phyloP scores from a whole-genome alignment of 2,888 invertebrate species.

The Flexamia atlantica region DNA sequence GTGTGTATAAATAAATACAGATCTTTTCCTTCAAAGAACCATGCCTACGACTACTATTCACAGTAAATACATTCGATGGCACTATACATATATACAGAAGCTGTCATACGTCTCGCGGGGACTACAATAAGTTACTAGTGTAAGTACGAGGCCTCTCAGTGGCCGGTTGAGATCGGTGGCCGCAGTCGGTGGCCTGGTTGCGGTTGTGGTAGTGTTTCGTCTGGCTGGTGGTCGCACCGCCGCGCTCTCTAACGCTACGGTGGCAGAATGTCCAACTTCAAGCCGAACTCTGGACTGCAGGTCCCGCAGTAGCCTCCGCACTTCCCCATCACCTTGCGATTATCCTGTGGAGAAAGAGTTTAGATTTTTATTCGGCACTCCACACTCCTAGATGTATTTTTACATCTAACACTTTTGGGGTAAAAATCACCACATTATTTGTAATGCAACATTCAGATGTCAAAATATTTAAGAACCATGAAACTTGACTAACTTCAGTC shows the following conservation, averaged over 20 bases:
- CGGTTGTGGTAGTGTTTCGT: constrained; percentile 51
- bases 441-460: no score
- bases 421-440: no score
- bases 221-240: constrained; percentile 30
- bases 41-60: constrained; percentile 39
- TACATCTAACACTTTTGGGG: no score
- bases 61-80: constrained; percentile 56
- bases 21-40: constrained; percentile 39
- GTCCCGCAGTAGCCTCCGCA: constrained; percentile 88
- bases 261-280: constrained; percentile 70
- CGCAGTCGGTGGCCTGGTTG: neutral
- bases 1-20: constrained; percentile 53
- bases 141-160: constrained; percentile 43
- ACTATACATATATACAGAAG: constrained; percentile 57
- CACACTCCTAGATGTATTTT: no score
- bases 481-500: no score
- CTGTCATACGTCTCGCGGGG: neutral
- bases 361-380: no score
- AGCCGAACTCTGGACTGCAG: constrained; percentile 74
- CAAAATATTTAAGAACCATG: no score
- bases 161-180: neutral
- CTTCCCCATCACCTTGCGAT: constrained; percentile 79
- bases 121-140: constrained; percentile 62
- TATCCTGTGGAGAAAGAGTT: no score
- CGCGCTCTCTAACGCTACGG: constrained; percentile 65